phyloP scores from a whole-genome alignment of 2,797 vertebrate species.

The Silurus aristotelis region DNA sequence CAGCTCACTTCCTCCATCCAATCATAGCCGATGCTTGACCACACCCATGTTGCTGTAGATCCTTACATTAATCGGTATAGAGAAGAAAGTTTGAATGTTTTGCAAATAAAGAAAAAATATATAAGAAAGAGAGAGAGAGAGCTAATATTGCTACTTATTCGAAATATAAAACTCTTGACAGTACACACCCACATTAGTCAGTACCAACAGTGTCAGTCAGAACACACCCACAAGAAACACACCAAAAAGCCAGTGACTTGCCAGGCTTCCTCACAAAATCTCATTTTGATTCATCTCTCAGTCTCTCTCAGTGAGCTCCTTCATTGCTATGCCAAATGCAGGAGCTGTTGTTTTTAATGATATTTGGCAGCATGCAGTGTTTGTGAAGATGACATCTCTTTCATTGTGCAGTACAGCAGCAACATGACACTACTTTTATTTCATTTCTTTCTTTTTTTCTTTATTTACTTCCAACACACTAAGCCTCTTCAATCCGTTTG shows the following conservation, averaged over 20 bases:
- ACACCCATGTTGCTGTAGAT: background rate
- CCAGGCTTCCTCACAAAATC: background rate
- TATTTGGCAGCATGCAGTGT: slow-evolving; percentile 71
- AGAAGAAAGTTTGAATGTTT: background rate
- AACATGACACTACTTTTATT: slow-evolving; percentile 73
- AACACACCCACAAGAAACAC: background rate
- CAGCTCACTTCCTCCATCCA: background rate
- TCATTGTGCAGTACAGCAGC: slow-evolving; percentile 70
- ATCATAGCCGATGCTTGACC: background rate
- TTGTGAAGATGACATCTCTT: slow-evolving; percentile 76
- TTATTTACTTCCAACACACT: slow-evolving; percentile 65
- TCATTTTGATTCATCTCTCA: slow-evolving; percentile 20
- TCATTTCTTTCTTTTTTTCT: slow-evolving; percentile 55
- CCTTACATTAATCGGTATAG: background rate
- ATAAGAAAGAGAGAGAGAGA: too few species aligned
- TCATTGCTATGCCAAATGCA: slow-evolving; percentile 37
- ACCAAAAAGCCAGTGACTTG: background rate
- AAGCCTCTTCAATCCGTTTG: slow-evolving; percentile 71
- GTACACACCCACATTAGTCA: background rate
- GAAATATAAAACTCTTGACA: background rate
- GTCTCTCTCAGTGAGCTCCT: slow-evolving; percentile 2
- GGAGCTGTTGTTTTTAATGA: slow-evolving; percentile 73
- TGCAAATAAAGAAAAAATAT: too few species aligned
- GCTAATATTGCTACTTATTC: background rate
- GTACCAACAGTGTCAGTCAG: background rate